Evolutionary conservation across 92 coral and sea anemone genomes (phyloP).

Genomic region (Parazoanthus darwini): DNA sequence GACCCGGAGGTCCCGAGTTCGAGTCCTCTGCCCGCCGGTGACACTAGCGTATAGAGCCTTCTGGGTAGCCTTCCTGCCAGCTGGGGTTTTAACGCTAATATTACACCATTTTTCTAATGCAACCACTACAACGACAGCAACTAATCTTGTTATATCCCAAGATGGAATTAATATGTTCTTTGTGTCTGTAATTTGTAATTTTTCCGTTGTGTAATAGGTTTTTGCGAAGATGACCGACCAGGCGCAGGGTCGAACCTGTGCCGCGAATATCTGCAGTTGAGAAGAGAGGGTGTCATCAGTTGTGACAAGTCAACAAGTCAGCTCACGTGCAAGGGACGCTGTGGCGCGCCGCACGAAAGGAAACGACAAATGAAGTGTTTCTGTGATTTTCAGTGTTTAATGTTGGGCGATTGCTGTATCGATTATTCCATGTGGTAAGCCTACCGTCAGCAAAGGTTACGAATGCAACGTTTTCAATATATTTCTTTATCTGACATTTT

Average conservation of each 20-base stretch:
- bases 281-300: constrained; percentile 1
- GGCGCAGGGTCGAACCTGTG: not conserved
- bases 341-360: not conserved
- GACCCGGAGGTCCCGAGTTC: no score
- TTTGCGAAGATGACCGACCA: not conserved
- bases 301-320: not conserved
- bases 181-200: not conserved
- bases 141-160: no score
- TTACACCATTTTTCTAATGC: no score
- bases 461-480: not conserved
- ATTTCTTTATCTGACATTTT: no score
- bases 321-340: constrained; percentile 10
- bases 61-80: no score
- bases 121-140: no score
- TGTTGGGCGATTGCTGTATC: constrained; percentile 19
- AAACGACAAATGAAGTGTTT: not conserved
- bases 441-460: not conserved
- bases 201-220: not conserved
- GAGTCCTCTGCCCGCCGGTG: no score
- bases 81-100: no score
- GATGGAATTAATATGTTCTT: no score
- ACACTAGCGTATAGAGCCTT: no score
- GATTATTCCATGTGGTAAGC: not conserved
- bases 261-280: not conserved
- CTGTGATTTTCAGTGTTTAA: constrained; percentile 1